Base-by-base conservation (phyloP, 2,797 vertebrate species). In the Dipus sagitta region DNA sequence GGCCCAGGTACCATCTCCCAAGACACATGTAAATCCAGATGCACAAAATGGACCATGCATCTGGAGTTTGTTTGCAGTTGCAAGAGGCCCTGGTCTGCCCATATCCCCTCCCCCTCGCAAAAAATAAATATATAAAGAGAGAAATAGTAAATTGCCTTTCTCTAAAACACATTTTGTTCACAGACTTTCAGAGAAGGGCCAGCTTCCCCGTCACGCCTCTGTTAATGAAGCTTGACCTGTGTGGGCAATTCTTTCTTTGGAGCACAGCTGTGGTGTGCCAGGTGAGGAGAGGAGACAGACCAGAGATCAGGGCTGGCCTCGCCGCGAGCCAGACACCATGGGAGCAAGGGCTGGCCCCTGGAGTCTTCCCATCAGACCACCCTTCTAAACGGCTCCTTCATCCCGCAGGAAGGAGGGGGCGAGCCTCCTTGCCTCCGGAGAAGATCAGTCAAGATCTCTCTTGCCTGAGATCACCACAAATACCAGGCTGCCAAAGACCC, bases 391-490 rank as follows among this genome's bases (percentile, higher is more conserved):
- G 21, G 24, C 30, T 54, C 76, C 58, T 60, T 86, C 79, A 65
- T 81, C n/a, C 81, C 65, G 21, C 80, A 76, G 84, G 92, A 95
- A 94, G 60, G 72, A 74, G 52, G 24, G 13, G 14, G 38, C 28
- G 38, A 92, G 30, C 6, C 17, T 54, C 92, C 7, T 42, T 65
- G 20, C 52, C 76, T 88, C 76, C 84, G 87, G 72, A 79, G 88
- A 60, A 90, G 80, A 93, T 91, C 84, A 91, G 38, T 84, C 52
- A 86, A 11, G 34, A 85, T 78, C 70, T 86, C 52, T 65, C 70
- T 84, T 64, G 80, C 20, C 81, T 89, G 67, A 26, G 54, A 93
- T 3, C 74, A 75, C 54, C 76, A 64, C 34, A 64, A 34, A 67
- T 6, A 13, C 30, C 3, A 38, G 21, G 6, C 42, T 71, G 28